Evolutionary conservation across 2,797 vertebrate genomes (phyloP).

Genomic region (Octomys mimax): DNA sequence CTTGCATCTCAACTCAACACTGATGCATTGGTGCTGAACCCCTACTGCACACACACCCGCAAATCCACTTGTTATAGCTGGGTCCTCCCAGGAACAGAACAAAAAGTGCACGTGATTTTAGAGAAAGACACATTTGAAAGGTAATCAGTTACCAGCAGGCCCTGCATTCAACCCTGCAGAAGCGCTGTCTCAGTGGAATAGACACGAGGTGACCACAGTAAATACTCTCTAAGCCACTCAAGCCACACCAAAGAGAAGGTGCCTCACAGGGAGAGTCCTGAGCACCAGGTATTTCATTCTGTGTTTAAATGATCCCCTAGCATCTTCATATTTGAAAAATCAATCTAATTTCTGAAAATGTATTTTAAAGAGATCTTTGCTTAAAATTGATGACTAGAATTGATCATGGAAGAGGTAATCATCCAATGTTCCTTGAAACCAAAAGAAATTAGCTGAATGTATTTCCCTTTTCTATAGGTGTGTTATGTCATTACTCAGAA

Average conservation of each 20-base stretch:
- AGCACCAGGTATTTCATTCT: background rate
- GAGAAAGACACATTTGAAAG: slow-evolving; percentile 34
- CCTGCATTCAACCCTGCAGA: slow-evolving; percentile 16
- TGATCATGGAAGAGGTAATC: background rate
- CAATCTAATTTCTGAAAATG: slow-evolving; percentile 47
- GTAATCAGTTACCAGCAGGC: slow-evolving; percentile 27
- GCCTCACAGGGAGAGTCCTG: background rate
- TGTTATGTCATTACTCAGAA: background rate
- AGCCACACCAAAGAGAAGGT: background rate
- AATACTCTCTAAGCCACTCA: slow-evolving; percentile 45
- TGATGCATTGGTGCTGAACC: background rate
- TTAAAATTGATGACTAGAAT: slow-evolving; percentile 53
- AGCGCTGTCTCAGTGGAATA: background rate
- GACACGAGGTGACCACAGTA: background rate
- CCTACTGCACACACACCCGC: background rate
- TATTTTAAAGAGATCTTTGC: slow-evolving; percentile 18
- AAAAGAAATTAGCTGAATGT: slow-evolving; percentile 43
- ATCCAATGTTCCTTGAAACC: slow-evolving; percentile 19
- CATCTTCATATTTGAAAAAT: slow-evolving; percentile 36
- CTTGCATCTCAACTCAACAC: slow-evolving; percentile 19
- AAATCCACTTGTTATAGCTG: background rate
- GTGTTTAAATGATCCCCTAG: background rate
- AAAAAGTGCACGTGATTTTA: background rate
- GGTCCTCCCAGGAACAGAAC: background rate
- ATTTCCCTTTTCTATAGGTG: background rate